Percentiles rank a stretch among this genome's conserved stretches.
Conservation (phyloP, 1,140 invertebrate genomes). For the Pseudomyrmex sp. region DNA sequence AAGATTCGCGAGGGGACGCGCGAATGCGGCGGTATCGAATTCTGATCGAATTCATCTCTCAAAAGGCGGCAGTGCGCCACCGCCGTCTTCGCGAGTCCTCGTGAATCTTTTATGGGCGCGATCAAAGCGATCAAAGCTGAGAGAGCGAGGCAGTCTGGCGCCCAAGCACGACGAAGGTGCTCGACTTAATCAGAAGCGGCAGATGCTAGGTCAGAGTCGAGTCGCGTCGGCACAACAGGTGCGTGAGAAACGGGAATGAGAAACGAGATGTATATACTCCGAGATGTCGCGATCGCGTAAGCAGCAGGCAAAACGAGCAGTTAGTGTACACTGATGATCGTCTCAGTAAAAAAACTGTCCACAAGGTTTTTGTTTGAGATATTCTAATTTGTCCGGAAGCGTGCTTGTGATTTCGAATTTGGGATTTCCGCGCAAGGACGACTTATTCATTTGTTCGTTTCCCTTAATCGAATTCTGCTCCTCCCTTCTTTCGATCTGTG, state of each 20-base stretch:
- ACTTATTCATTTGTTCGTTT: conserved; percentile 17
- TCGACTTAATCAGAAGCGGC: conserved; percentile 51
- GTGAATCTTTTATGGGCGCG: conserved; percentile 71
- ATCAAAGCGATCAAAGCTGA: conserved; percentile 71
- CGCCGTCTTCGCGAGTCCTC: conserved; percentile 50
- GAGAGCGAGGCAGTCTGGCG: conserved; percentile 18
- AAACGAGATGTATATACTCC: conserved; percentile 2
- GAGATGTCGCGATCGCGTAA: conserved; percentile 40
- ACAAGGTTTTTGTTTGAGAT: background rate
- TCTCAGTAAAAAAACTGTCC: background rate
- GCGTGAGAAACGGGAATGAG: background rate
- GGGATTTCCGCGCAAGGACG: background rate
- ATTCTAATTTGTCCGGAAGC: background rate
- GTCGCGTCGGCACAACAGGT: conserved; percentile 39
- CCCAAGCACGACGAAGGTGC: conserved; percentile 16
- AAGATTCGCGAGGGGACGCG: conserved; percentile 33
- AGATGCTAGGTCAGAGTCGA: conserved; percentile 26
- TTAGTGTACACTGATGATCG: background rate
- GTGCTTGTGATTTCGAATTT: background rate
- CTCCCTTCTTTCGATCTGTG: background rate
- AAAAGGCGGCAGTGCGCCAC: background rate
- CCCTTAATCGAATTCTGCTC: too few species aligned
- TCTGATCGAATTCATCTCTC: conserved; percentile 63
- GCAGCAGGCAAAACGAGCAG: conserved; percentile 19
- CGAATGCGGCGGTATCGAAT: conserved; percentile 60